Base-by-base conservation (phyloP, 2,888 invertebrate species). In the Eudemis profundana region DNA sequence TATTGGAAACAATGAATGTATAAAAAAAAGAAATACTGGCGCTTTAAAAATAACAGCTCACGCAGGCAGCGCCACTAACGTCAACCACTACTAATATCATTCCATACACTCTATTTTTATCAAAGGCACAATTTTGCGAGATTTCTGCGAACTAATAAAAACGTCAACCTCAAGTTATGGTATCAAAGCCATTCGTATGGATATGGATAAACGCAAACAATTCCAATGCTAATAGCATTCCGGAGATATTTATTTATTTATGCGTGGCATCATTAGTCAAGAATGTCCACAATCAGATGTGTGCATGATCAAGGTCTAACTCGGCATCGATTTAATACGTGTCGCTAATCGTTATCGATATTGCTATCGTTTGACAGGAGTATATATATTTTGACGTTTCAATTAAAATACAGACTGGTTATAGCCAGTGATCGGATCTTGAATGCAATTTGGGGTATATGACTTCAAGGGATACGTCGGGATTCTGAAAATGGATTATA, bases 171-270 rank as follows among this genome's bases (percentile, higher is more conserved):
- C 4, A 14, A 19, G 19, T 40, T 53, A 23, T 12, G 27, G 5
- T 33, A 27, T 27, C 23, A 44, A 21, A 46, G n/a, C 27, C 5
- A 36, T 47, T 36, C 10, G n/a, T 53, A 65, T 40, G 38, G 51
- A 59, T 59, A 50, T 36, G 49, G 47, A 56, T 42, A 50, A 59
- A 50, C 19, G 44, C 53, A 53, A 65, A 60, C 60, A 65, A 65
- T 53, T 53, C 40, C 29, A 46, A 64, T 53, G 65, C 65, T 44
- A 65, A 65, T 60, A 40, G 53, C 59, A 65, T 65, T 65, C 60
- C 65, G n/a, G 12, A 10, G 46, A 14, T 57, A 36, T 38, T 38
- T 62, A 65, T 60, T 59, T 60, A 47, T 47, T 36, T 40, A 50
- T 29, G 29, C 64, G 33, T n/a, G 15, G 29, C 46, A 46, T 60